A percentile compares a stretch with the other conserved stretches of the same genome.
Conservation (phyloP, 2,888 invertebrate species). For the Sphaerophoria taeniata region DNA sequence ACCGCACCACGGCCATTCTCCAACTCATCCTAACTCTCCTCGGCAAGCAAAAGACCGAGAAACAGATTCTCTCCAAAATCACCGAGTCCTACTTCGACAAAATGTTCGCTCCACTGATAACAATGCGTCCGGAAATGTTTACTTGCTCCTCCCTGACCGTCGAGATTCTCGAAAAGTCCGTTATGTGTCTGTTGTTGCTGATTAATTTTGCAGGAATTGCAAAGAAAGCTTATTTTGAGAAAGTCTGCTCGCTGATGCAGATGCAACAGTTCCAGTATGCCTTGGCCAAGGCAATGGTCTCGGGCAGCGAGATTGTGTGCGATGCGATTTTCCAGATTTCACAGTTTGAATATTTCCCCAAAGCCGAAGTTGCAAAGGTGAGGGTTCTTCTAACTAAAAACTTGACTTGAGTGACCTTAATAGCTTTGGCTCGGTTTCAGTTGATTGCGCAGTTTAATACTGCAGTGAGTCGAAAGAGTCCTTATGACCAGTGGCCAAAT, state of each 20-base stretch:
- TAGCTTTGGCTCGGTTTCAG: slow-evolving; percentile 69
- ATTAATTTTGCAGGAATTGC: slow-evolving; percentile 81
- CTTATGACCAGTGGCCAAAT: slow-evolving; percentile 79
- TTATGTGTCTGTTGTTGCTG: slow-evolving; percentile 79
- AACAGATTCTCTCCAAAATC: slow-evolving; percentile 80
- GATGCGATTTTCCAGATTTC: slow-evolving; percentile 80
- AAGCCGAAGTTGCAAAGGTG: slow-evolving; percentile 79
- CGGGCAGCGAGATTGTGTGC: slow-evolving; percentile 78
- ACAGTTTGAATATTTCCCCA: slow-evolving; percentile 80
- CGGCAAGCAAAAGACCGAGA: slow-evolving; percentile 79
- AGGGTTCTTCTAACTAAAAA: not conserved
- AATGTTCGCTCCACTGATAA: slow-evolving; percentile 78
- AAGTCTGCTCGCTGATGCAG: slow-evolving; percentile 79
- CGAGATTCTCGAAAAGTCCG: slow-evolving; percentile 79
- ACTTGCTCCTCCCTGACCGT: slow-evolving; percentile 60
- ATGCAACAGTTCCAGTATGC: slow-evolving; percentile 80
- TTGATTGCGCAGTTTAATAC: slow-evolving; percentile 76
- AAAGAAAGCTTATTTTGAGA: slow-evolving; percentile 81
- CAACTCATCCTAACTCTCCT: slow-evolving; percentile 78
- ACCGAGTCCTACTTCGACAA: slow-evolving; percentile 82
- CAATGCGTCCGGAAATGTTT: slow-evolving; percentile 77
- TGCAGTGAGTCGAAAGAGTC: slow-evolving; percentile 39
- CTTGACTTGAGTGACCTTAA: not conserved
- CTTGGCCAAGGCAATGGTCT: slow-evolving; percentile 80
- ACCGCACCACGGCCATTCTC: slow-evolving; percentile 78